Evolutionary conservation across 1,140 invertebrate species (phyloP).

Genomic region (Eumaeus atala): DNA sequence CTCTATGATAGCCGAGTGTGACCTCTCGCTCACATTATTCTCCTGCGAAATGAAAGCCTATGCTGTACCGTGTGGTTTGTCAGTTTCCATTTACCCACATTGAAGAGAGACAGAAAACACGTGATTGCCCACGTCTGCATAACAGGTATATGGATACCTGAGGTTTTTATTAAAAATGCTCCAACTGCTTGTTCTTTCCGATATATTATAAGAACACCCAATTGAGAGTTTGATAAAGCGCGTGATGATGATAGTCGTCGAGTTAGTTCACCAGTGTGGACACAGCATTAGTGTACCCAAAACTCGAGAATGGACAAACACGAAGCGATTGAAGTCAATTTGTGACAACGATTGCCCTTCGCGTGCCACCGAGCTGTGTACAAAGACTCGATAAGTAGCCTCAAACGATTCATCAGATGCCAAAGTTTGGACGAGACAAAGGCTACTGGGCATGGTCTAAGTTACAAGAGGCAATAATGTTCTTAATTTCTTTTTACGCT

Average conservation of each 20-base stretch:
- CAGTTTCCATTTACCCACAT: too few relatives aligned
- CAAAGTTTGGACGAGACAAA: slow-evolving; percentile 26
- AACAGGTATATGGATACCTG: too few relatives aligned
- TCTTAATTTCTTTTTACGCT: background rate
- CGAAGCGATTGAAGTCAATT: slow-evolving; percentile 22
- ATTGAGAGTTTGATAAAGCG: too few relatives aligned
- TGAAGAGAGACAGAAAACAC: too few relatives aligned
- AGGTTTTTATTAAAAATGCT: too few relatives aligned
- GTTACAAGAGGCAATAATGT: slow-evolving; percentile 5
- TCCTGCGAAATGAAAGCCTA: too few relatives aligned
- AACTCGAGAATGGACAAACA: slow-evolving; percentile 13
- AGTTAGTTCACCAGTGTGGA: background rate
- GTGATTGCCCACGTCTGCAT: too few relatives aligned
- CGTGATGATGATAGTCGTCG: background rate
- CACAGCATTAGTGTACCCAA: slow-evolving; percentile 1
- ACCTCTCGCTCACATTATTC: too few relatives aligned
- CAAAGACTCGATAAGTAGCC: slow-evolving; percentile 48
- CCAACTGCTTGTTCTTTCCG: too few relatives aligned
- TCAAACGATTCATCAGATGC: slow-evolving; percentile 44
- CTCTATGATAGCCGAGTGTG: too few relatives aligned
- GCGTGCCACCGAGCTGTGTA: slow-evolving; percentile 25
- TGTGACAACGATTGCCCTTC: slow-evolving; percentile 27
- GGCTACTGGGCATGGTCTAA: slow-evolving; percentile 20
- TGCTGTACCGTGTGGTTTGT: too few relatives aligned
- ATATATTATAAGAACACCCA: too few relatives aligned